A percentile compares a stretch with the other conserved stretches of the same genome.
phyloP scores from a whole-genome alignment of 2,113 vertebrate species.

The Papio anubis region DNA sequence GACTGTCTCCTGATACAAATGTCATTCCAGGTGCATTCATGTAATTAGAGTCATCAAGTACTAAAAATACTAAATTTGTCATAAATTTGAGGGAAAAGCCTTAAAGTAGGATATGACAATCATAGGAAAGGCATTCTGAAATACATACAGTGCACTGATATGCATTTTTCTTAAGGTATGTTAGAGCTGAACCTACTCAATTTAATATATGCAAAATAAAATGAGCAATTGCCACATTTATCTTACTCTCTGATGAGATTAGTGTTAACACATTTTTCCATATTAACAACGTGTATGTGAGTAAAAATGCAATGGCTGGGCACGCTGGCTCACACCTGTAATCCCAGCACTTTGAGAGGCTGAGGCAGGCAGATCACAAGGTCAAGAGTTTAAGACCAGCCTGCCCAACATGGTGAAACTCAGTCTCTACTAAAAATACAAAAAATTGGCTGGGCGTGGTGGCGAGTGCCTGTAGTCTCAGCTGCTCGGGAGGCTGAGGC shows the following conservation, averaged over 20 bases:
- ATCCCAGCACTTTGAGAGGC: too few species aligned
- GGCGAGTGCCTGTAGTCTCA: too few species aligned
- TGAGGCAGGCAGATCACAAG: too few species aligned
- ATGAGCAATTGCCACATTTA: not conserved
- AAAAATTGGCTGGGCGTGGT: too few species aligned
- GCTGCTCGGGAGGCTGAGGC: too few species aligned
- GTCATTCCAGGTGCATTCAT: not conserved
- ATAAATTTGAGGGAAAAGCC: not conserved
- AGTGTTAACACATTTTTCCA: not conserved
- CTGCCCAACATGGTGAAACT: too few species aligned
- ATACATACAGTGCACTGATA: not conserved
- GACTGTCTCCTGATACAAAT: not conserved
- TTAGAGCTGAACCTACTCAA: not conserved
- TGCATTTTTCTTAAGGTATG: not conserved
- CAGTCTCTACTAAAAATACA: too few species aligned
- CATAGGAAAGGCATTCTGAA: constrained; percentile 3
- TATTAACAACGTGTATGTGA: not conserved
- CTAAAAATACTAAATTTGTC: not conserved
- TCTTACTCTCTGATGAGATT: not conserved
- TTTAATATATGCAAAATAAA: not conserved
- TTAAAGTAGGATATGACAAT: not conserved
- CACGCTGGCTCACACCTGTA: too few species aligned
- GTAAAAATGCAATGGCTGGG: not conserved
- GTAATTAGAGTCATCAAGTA: not conserved
- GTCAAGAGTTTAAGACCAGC: too few species aligned